Percentiles rank a stretch among this genome's conserved stretches.
Evolutionary conservation across 2,113 vertebrate species (phyloP).

Genomic region (Istiophorus platypterus): DNA sequence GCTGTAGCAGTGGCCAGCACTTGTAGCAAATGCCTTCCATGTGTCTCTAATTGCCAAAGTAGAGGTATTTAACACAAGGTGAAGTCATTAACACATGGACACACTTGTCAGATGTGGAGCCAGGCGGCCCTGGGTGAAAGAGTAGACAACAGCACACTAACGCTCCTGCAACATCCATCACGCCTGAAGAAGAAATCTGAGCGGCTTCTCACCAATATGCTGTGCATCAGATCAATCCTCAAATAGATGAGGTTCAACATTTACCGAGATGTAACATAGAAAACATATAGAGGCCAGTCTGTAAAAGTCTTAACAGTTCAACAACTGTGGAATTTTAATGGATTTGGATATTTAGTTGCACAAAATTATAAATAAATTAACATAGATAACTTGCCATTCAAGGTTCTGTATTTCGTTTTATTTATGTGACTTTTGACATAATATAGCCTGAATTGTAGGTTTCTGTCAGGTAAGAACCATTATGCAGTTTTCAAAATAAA

Average conservation of each 20-base stretch:
- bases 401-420: neutral
- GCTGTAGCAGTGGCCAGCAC: constrained; percentile 89
- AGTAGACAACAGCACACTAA: constrained; percentile 22
- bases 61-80: constrained; percentile 77
- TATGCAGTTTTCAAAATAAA: no score
- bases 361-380: no score
- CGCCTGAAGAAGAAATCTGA: neutral
- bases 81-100: constrained; percentile 80
- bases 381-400: neutral
- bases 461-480: neutral
- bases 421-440: neutral
- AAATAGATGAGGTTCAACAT: neutral
- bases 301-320: neutral
- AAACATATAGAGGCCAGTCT: neutral
- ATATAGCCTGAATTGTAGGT: neutral
- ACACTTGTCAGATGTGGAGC: constrained; percentile 72
- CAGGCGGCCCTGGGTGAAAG: constrained; percentile 52
- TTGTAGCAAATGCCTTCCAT: constrained; percentile 91
- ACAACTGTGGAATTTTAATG: neutral
- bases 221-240: constrained; percentile 2
- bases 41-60: constrained; percentile 85
- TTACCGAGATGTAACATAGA: neutral
- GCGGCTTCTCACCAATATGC: neutral
- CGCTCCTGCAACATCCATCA: constrained; percentile 1
- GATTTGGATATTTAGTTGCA: neutral